These are phyloP conservation scores for Onthophagus sagittarius DNA, from an alignment of 2,888 invertebrate genomes.

Conservation along the genomic window DNA sequence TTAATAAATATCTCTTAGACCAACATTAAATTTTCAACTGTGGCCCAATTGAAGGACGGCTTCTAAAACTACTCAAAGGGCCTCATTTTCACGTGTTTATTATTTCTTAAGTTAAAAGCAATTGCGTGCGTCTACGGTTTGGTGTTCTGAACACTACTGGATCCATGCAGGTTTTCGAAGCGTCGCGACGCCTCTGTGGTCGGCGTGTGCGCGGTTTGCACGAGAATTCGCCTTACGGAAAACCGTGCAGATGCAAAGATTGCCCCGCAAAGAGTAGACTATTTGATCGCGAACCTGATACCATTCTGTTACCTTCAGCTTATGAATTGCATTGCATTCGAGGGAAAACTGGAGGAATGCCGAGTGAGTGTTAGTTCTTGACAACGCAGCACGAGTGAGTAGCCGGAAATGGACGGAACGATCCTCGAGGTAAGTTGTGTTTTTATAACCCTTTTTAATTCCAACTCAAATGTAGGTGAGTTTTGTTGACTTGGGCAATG, in stretches of 20 bases:
- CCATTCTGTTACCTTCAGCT: slow-evolving; percentile 5
- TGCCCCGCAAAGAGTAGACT: slow-evolving; percentile 1
- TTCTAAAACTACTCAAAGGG: not conserved
- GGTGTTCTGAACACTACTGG: slow-evolving; percentile 10
- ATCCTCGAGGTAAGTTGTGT: slow-evolving; percentile 3
- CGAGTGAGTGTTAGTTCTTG: slow-evolving; percentile 6
- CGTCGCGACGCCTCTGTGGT: slow-evolving; percentile 7
- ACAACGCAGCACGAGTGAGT: not conserved
- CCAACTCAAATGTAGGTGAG: not conserved
- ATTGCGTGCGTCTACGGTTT: slow-evolving; percentile 10
- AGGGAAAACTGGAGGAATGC: not conserved
- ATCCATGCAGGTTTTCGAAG: not conserved
- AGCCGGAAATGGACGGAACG: slow-evolving; percentile 2
- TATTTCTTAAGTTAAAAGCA: not conserved
- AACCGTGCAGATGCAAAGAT: slow-evolving; percentile 10
- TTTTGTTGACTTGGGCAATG: not conserved
- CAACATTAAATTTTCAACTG: slow-evolving; percentile 3
- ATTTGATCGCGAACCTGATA: slow-evolving; percentile 9
- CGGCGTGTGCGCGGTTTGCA: slow-evolving; percentile 6
- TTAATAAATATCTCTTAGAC: not conserved
- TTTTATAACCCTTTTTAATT: not conserved
- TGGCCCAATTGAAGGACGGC: not conserved
- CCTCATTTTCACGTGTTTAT: slow-evolving; percentile 4
- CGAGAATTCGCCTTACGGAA: slow-evolving; percentile 1
- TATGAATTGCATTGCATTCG: slow-evolving; percentile 4